Percentiles rank a stretch among this genome's conserved stretches.
phyloP scores from a whole-genome alignment of 2,888 invertebrate genomes.

The Serrognathus titanus region DNA sequence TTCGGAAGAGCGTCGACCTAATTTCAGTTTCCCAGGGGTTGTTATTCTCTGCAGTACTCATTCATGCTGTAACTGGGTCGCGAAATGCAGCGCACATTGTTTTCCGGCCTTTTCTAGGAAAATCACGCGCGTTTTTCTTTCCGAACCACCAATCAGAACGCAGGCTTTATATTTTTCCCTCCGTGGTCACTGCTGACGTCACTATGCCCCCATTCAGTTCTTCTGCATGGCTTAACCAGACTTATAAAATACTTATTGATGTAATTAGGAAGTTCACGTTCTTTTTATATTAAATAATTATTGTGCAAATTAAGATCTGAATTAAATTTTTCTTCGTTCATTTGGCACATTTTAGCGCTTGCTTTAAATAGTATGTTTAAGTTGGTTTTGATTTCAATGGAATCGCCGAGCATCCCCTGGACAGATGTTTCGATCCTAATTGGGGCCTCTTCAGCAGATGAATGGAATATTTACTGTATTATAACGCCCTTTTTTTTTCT shows the following conservation, averaged over 20 bases:
- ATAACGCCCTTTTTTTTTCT: too few species aligned
- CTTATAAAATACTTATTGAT: slow-evolving; percentile 37
- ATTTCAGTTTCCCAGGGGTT: slow-evolving; percentile 44
- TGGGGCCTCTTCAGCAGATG: too few species aligned
- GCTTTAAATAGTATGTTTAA: too few species aligned
- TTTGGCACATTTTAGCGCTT: too few species aligned
- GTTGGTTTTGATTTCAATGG: too few species aligned
- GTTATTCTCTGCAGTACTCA: slow-evolving; percentile 45
- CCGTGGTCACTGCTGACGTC: slow-evolving; percentile 39
- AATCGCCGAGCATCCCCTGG: too few species aligned
- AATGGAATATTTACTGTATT: too few species aligned
- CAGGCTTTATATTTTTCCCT: slow-evolving; percentile 26
- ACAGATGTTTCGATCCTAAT: too few species aligned
- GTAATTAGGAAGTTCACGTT: slow-evolving; percentile 7
- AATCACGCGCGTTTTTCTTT: slow-evolving; percentile 20
- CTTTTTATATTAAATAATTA: too few species aligned
- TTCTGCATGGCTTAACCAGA: slow-evolving; percentile 40
- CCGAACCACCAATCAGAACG: slow-evolving; percentile 24
- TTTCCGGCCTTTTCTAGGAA: slow-evolving; percentile 24
- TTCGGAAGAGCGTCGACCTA: slow-evolving; percentile 36
- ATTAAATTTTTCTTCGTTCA: too few species aligned
- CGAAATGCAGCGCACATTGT: slow-evolving; percentile 37
- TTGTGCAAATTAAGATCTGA: too few species aligned
- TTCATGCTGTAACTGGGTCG: slow-evolving; percentile 44
- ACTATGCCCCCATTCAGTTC: slow-evolving; percentile 36